phyloP scores from a whole-genome alignment of 2,888 invertebrate species.

The Monochamus alternatus region DNA sequence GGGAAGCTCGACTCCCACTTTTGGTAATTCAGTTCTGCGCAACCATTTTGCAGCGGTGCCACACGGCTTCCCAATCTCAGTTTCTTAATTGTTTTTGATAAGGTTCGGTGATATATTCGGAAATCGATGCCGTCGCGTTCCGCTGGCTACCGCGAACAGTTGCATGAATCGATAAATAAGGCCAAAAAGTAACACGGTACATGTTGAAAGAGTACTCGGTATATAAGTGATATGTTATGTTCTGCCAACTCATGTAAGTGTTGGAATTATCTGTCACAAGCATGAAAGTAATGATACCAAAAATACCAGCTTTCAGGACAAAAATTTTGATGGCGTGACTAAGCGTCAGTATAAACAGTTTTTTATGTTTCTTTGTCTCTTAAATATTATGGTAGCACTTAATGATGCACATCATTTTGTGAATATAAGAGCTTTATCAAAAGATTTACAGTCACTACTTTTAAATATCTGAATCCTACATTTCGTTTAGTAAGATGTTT shows the following conservation, averaged over 20 bases:
- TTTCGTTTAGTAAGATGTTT: too few relatives aligned
- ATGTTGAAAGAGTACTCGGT: background rate
- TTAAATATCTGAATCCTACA: too few relatives aligned
- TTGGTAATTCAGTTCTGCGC: conserved; percentile 63
- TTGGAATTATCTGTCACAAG: background rate
- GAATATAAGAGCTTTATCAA: too few relatives aligned
- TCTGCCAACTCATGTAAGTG: background rate
- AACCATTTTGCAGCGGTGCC: conserved; percentile 58
- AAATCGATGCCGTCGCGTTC: conserved; percentile 11
- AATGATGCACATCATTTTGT: too few relatives aligned
- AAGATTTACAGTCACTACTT: too few relatives aligned
- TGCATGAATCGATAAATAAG: background rate
- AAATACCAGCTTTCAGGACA: too few relatives aligned
- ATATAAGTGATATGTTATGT: background rate
- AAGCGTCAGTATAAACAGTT: too few relatives aligned
- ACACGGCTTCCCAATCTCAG: conserved; percentile 51
- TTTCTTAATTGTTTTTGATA: conserved; percentile 43
- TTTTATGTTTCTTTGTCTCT: too few relatives aligned
- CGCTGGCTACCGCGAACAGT: background rate
- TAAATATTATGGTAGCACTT: too few relatives aligned
- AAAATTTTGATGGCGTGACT: too few relatives aligned
- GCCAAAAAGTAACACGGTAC: background rate
- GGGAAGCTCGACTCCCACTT: conserved; percentile 60
- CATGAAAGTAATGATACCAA: background rate
- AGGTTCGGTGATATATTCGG: conserved; percentile 29